phyloP scores from a whole-genome alignment of 2,888 invertebrate genomes.

The Bhutanitis thaidina region DNA sequence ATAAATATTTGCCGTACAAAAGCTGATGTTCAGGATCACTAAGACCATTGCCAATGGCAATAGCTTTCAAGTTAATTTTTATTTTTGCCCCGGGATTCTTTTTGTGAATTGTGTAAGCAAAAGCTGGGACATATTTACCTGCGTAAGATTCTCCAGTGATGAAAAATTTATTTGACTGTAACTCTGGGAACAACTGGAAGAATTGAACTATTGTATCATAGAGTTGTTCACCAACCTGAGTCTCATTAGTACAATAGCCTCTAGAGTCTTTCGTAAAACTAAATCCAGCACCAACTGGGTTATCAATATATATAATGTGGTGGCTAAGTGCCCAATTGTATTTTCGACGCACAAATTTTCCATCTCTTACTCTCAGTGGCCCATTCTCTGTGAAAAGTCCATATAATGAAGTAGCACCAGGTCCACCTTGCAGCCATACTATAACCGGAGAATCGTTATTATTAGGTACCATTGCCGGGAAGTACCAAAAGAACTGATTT shows the following conservation, averaged over 20 bases:
- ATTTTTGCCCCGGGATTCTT: constrained; percentile 81
- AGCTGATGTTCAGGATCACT: constrained; percentile 89
- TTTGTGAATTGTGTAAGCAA: constrained; percentile 85
- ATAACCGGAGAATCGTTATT: constrained; percentile 84
- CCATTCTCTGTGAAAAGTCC: constrained; percentile 93
- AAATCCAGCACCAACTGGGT: constrained; percentile 95
- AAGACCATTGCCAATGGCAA: constrained; percentile 89
- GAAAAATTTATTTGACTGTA: constrained; percentile 88
- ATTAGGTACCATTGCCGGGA: constrained; percentile 83
- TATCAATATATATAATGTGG: constrained; percentile 93
- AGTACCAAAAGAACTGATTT: constrained; percentile 96
- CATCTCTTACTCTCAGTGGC: constrained; percentile 72
- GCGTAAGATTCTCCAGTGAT: constrained; percentile 95
- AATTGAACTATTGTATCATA: constrained; percentile 89
- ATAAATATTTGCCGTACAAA: constrained; percentile 88
- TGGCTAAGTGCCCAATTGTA: constrained; percentile 90
- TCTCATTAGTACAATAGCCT: constrained; percentile 90
- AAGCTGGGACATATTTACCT: constrained; percentile 88
- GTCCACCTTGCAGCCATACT: constrained; percentile 93
- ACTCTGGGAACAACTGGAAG: constrained; percentile 89
- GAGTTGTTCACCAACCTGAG: constrained; percentile 88
- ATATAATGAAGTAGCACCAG: constrained; percentile 88
- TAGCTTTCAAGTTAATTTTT: constrained; percentile 85
- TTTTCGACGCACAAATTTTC: constrained; percentile 79
- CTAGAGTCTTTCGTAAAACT: constrained; percentile 89